Evolutionary conservation across 2,797 vertebrate genomes (phyloP), one percentile per base, ranked within the genome.

Genomic region (Phataginus tetradactyla): DNA sequence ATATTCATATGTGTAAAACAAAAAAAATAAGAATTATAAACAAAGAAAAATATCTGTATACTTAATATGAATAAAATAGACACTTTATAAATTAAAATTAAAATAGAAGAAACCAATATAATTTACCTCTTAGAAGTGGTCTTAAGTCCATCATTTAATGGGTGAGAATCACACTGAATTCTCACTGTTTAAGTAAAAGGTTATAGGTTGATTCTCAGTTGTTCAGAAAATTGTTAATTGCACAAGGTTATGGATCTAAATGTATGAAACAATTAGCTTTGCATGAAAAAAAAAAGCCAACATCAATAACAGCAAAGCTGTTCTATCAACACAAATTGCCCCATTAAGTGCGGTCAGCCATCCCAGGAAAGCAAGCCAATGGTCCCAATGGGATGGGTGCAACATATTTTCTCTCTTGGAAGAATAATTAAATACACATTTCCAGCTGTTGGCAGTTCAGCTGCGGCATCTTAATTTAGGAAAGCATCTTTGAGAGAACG

Each of bases 261-360:
- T 94, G 61, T 86, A 91, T 96, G 69, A 96, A 96, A 95, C 49
- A 91, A 95, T 95, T 98, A 95, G 49, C 69, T 96, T 94, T 91
- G 45, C 53, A 94, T 88, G 68, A 71, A 78, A 93, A 90, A 90
- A 91, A 92, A 97, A 63, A 66, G 45, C 81, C 63, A 94, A 45
- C 53, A 94, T 59, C 86, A 86, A 39, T 51, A 94, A 64, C 88
- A 97, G 61, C 84, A 95, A 97, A 98, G 66, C 87, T 87, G 20
- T 95, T 93, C 66, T 94, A 69, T n/a, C 55, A 93, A 96, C 72
- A 96, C 87, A 96, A 93, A 96, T 92, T 77, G 83, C 69, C 68
- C 68, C 74, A 92, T 95, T 90, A 97, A 94, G 37, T 71, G 29
- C 0, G 18, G 87, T 59, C 95, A 96, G 32, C 77, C 63, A 94